phyloP scores from a whole-genome alignment of 2,888 invertebrate species.

The Selenia dentaria region DNA sequence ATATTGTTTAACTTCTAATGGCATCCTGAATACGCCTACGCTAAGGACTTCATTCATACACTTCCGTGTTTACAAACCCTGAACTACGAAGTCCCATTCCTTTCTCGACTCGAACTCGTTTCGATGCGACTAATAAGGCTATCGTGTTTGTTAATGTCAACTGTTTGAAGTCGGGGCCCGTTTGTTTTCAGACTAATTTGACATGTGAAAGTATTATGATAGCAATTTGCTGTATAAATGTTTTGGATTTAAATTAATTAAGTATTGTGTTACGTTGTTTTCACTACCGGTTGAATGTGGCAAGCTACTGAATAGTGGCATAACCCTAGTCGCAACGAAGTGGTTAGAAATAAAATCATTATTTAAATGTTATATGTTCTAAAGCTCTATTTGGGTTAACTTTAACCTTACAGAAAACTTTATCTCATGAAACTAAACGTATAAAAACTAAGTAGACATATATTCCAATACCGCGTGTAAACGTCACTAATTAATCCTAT shows the following conservation, averaged over 20 bases:
- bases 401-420: no score
- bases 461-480: no score
- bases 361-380: no score
- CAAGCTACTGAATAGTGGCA: conserved; percentile 3
- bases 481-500: no score
- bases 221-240: conserved; percentile 32
- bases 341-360: no score
- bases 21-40: conserved; percentile 35
- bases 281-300: conserved; percentile 13
- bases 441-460: no score
- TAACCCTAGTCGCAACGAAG: no score
- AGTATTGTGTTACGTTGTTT: conserved; percentile 20
- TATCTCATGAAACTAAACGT: no score
- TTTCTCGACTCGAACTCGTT: conserved; percentile 13
- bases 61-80: conserved; percentile 31
- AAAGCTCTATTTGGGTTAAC: no score
- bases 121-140: conserved; percentile 16
- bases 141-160: conserved; percentile 16
- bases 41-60: conserved; percentile 15
- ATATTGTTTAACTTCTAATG: conserved; percentile 39
- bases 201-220: conserved; percentile 33
- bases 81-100: conserved; percentile 14
- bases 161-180: conserved; percentile 14
- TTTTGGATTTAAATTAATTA: conserved; percentile 27
- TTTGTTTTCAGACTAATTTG: conserved; percentile 30